A percentile compares a stretch with the other conserved stretches of the same genome.
Conservation (phyloP, 1,140 invertebrate genomes). For the Triops longicaudatus region DNA sequence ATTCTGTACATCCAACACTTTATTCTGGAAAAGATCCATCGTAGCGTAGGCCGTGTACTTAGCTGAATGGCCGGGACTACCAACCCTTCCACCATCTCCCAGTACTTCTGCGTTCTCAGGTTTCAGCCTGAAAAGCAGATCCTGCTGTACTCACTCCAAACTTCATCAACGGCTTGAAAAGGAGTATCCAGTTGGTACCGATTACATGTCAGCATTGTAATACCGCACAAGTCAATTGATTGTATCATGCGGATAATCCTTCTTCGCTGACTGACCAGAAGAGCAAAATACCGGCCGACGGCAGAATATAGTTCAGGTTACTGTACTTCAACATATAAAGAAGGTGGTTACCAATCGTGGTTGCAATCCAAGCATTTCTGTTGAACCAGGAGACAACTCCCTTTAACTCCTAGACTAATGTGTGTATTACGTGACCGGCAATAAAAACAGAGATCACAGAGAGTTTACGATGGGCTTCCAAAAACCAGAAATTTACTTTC, state of each 20-base stretch:
- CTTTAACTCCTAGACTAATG: neutral
- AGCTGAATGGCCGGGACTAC: neutral
- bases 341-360: neutral
- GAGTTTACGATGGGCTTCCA: neutral
- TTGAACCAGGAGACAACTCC: neutral
- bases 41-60: neutral
- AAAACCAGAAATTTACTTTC: no score
- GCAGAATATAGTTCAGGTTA: neutral
- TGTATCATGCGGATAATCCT: neutral
- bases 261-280: neutral
- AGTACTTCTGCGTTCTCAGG: neutral
- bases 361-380: neutral
- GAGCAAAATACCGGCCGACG: neutral
- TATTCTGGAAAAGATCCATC: neutral
- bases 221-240: neutral
- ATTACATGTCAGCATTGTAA: neutral
- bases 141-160: neutral
- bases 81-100: neutral
- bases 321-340: neutral
- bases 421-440: neutral
- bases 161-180: neutral
- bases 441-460: neutral
- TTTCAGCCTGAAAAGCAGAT: neutral
- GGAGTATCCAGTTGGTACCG: no score
- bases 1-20: neutral